These are phyloP conservation scores for Zapus hudsonius DNA, from an alignment of 2,113 vertebrate species.

Conservation along the genomic window DNA sequence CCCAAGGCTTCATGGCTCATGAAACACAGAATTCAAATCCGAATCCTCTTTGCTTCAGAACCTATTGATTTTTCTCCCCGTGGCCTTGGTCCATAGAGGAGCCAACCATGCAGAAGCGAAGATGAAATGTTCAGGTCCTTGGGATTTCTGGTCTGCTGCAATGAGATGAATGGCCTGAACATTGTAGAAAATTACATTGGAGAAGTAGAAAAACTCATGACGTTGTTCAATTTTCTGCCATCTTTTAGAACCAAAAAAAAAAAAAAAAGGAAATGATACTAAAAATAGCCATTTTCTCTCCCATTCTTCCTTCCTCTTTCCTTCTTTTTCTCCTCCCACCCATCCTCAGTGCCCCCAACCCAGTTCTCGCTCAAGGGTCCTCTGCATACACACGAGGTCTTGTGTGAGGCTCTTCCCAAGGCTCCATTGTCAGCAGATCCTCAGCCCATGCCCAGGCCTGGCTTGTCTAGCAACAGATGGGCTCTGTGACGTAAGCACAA, in stretches of 20 bases:
- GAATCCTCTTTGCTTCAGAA: neutral
- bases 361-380: neutral
- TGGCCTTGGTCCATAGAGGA: neutral
- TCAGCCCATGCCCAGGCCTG: neutral
- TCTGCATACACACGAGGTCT: neutral
- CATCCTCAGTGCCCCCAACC: rapidly evolving
- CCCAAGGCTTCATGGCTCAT: neutral
- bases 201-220: neutral
- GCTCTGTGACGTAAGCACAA: neutral
- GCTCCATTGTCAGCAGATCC: neutral
- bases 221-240: slow-evolving; percentile 10
- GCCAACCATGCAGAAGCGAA: neutral
- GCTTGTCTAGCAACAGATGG: neutral
- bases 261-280: neutral
- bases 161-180: neutral
- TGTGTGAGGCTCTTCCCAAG: neutral
- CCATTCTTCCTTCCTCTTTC: neutral
- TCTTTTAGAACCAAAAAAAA: neutral
- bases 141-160: neutral
- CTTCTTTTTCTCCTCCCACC: neutral
- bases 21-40: neutral
- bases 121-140: neutral
- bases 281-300: neutral
- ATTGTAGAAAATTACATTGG: neutral
- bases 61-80: neutral